A percentile compares a stretch with the other conserved stretches of the same genome.
Evolutionary conservation across 2,888 invertebrate species (phyloP).

Genomic region (Rosalia funebris): DNA sequence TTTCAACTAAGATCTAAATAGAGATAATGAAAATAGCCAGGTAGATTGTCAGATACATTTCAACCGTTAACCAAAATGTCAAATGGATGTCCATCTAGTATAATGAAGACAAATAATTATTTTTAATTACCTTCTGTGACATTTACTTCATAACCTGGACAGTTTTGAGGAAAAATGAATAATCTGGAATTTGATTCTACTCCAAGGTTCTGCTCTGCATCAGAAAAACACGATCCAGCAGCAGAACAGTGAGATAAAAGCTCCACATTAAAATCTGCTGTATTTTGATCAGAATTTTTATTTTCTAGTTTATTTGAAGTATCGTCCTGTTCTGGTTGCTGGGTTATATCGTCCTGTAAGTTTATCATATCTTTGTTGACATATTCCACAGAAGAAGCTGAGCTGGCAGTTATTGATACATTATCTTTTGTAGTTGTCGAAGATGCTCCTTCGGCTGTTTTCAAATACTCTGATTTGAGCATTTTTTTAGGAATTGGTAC

Average conservation of each 20-base stretch:
- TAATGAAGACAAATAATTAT: no score
- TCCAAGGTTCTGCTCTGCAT: conserved; percentile 32
- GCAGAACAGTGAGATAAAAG: conserved; percentile 51
- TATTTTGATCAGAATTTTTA: not conserved
- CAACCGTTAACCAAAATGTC: no score
- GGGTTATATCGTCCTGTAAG: no score
- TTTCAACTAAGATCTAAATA: no score
- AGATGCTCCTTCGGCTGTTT: conserved; percentile 49
- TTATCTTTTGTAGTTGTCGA: conserved; percentile 27
- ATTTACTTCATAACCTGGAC: conserved; percentile 58
- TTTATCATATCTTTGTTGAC: conserved; percentile 15
- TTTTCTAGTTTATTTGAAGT: not conserved
- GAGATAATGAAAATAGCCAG: no score
- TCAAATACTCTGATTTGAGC: conserved; percentile 54
- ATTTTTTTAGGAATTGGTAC: conserved; percentile 57
- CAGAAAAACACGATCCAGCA: conserved; percentile 50
- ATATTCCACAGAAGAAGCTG: conserved; percentile 30
- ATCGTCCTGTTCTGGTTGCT: conserved; percentile 2
- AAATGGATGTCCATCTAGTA: no score
- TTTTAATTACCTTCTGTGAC: not conserved
- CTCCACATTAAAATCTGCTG: conserved; percentile 13
- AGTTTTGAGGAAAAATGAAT: conserved; percentile 59
- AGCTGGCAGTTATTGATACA: conserved; percentile 13
- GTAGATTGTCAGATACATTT: no score
- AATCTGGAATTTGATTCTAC: conserved; percentile 43